Base-by-base conservation (phyloP, 2,113 vertebrate genomes). In the Oxyura jamaicensis region DNA sequence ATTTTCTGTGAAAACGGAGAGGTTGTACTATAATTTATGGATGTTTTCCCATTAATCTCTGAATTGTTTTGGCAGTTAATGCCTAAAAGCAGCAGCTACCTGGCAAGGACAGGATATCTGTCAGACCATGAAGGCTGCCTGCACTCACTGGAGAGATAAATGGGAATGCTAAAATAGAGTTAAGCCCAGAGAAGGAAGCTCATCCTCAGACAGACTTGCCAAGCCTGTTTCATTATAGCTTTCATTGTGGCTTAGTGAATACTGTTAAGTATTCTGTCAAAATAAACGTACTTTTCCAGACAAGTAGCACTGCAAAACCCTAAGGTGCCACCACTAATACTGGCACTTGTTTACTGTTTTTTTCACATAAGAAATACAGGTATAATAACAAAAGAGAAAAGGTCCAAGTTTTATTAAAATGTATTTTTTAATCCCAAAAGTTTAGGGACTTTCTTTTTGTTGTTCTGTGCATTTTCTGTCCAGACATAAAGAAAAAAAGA, bases 41-140 rank as follows among this genome's bases (percentile, higher is more conserved):
- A 82, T 74, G 41, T 90, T 97, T 95, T 67, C 80, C 94, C 85
- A 90, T 96, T 96, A 95, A 94, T 87, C 71, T 91, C 82, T 80
- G 65, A 95, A 93, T 86, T 91, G 73, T 92, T 97, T 95, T 97
- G 96, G 93, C 97, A 97, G 87, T 67, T 94, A 78, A 58, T 91
- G 94, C 91, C 95, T 96, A 79, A 97, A 89, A 96, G 91, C 93
- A 95, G 79, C 87, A 96, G 83, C 77, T 95, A 97, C 97, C 94
- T 97, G 96, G 96, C 96, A 97, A 93, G 95, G 92, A 95, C 85
- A 90, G 83, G 86, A 39, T 89, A 92, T 91, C 81, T 96, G 96
- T 95, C 95, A 95, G 96, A 78, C 91, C 83, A 91, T 52, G 96
- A 92, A 87, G 83, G 86, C 88, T 92, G 86, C 74, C 55, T 82